Evolutionary conservation across 2,113 vertebrate species (phyloP), one percentile per base, ranked within the genome.

Genomic region (Hippocampus zosterae): DNA sequence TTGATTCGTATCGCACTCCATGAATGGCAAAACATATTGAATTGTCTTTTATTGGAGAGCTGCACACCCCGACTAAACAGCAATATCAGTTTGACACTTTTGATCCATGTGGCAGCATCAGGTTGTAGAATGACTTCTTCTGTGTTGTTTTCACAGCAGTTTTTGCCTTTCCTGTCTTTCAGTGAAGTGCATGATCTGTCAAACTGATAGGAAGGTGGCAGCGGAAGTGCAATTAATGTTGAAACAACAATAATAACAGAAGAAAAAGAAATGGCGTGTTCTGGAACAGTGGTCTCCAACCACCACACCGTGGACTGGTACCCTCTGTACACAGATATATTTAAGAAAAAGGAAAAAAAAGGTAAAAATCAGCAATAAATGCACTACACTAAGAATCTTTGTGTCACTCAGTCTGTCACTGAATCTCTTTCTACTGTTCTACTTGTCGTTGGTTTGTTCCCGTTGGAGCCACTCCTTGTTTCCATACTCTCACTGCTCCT

Each of bases 91-190:
- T 61, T 44, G 73, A 65, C 72, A 18, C 50, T 87, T 85, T 87
- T 72, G 75, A 86, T 85, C 56, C 27, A 62, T 46, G 64, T 62
- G 60, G 71, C 29, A 2, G 19, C 21, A 73, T 48, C 80, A 75
- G 64, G 69, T 81, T 75, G 68, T 77, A 72, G 64, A 74, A 69
- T 64, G 76, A 79, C 60, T 79, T 62, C n/a, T 71, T 87, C 65
- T 60, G 25, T 67, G 79, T 70, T 78, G 87, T 89, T 91, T 88
- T 89, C 73, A 74, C 78, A 78, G 84, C 73, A 57, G 70, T 77
- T 74, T 85, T 80, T 89, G 87, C 75, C 68, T 87, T 90, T 91
- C 89, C 90, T 92, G 85, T 85, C 74, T 81, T 77, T 82, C 60
- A 67, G 68, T 29, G 13, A n/a, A 40, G 70, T 64, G 75, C 83